Conservation (phyloP, 92 coral and sea anemone genomes). For the Bergia puertoricense region DNA sequence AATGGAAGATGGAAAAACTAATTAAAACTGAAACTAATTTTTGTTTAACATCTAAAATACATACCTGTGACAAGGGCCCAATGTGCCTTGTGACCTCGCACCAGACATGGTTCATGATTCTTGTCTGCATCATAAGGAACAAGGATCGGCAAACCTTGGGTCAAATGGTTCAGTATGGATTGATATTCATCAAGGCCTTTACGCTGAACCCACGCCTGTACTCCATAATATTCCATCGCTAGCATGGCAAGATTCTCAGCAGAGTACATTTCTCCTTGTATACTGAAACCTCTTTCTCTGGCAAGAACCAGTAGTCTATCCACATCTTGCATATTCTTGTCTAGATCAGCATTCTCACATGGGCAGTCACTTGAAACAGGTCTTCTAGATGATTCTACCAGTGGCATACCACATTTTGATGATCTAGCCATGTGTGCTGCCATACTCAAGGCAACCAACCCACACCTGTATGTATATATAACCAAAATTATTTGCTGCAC, state of each 20-base stretch:
- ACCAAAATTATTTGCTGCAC: too few species aligned
- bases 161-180: constrained; percentile 55
- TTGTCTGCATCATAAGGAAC: constrained; percentile 94
- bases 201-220: constrained; percentile 48
- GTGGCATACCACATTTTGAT: background rate
- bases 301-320: constrained; percentile 67
- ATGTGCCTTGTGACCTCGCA: constrained; percentile 84
- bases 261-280: constrained; percentile 91
- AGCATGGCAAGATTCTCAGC: constrained; percentile 75
- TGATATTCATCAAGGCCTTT: constrained; percentile 61
- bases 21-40: too few species aligned
- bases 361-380: background rate
- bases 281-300: constrained; percentile 61
- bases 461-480: constrained; percentile 68
- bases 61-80: constrained; percentile 96
- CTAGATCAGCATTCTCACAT: background rate
- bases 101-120: constrained; percentile 89
- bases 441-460: constrained; percentile 83
- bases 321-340: constrained; percentile 51
- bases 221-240: constrained; percentile 72
- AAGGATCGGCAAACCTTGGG: constrained; percentile 73
- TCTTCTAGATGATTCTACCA: background rate
- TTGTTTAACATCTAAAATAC: background rate
- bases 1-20: too few species aligned
- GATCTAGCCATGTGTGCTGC: constrained; percentile 66